Conservation (phyloP, 1,140 invertebrate species). For the Euwallacea similis region DNA sequence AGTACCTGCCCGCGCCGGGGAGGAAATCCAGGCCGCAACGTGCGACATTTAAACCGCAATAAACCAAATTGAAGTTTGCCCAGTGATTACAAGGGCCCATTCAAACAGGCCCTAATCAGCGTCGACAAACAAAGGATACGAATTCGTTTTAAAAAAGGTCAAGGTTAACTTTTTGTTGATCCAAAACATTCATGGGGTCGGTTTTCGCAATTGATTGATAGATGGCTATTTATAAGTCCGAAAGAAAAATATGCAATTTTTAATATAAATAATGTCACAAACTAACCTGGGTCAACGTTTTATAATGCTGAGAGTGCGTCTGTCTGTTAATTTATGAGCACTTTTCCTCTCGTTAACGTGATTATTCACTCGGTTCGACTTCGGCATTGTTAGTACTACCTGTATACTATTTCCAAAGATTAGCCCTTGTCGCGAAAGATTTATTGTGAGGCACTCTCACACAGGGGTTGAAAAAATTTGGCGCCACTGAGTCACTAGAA, state of each 20-base stretch:
- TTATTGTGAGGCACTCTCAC: no score
- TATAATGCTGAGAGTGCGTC: not conserved
- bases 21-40: not conserved
- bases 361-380: not conserved
- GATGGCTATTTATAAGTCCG: constrained; percentile 9
- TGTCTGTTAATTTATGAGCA: no score
- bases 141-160: not conserved
- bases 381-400: not conserved
- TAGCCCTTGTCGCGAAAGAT: no score
- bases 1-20: not conserved
- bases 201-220: constrained; percentile 14
- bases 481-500: constrained; percentile 13
- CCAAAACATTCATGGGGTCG: not conserved
- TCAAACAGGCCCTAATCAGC: not conserved
- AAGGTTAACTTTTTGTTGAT: constrained; percentile 17
- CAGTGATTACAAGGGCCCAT: not conserved
- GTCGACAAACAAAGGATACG: not conserved
- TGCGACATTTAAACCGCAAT: not conserved
- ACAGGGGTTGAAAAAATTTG: constrained; percentile 32
- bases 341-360: no score
- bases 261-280: constrained; percentile 10
- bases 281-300: constrained; percentile 27
- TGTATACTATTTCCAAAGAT: no score
- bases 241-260: constrained; percentile 13
- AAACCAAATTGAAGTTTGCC: not conserved